Evolutionary conservation across 2,797 vertebrate species (phyloP).

Genomic region (Danio choprae): DNA sequence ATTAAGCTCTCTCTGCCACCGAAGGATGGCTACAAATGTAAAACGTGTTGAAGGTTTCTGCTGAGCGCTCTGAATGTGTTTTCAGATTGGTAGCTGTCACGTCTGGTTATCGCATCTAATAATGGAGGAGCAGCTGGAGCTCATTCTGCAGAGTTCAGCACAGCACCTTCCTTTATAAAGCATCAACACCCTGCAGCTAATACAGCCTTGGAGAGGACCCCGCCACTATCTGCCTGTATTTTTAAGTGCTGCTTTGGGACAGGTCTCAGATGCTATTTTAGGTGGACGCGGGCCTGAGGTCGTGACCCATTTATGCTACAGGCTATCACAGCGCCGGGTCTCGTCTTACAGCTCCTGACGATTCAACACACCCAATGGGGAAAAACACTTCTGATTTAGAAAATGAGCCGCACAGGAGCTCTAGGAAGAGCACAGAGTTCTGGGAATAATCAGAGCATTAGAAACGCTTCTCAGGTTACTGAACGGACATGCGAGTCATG

Average conservation of each 20-base stretch:
- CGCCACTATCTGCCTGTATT: conserved; percentile 41
- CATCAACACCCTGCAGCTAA: conserved; percentile 49
- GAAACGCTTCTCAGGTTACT: conserved; percentile 28
- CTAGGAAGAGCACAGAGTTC: conserved; percentile 24
- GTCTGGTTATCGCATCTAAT: conserved; percentile 74
- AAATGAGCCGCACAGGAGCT: conserved; percentile 14
- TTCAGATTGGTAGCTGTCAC: conserved; percentile 77
- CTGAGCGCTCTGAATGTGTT: conserved; percentile 75
- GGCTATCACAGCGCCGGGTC: conserved; percentile 24
- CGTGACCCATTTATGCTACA: conserved; percentile 43
- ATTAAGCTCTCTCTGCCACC: too few species aligned
- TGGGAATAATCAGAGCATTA: conserved; percentile 18
- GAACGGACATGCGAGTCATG: not conserved
- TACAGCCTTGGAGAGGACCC: conserved; percentile 17
- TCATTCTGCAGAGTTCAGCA: conserved; percentile 68
- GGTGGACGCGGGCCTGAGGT: conserved; percentile 41
- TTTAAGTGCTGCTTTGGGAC: conserved; percentile 3
- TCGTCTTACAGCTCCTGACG: conserved; percentile 27
- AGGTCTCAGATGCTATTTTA: conserved; percentile 25
- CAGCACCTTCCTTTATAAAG: conserved; percentile 73
- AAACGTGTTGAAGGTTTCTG: conserved; percentile 27
- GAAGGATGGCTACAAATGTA: not conserved
- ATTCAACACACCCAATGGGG: conserved; percentile 30
- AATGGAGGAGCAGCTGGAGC: conserved; percentile 72
- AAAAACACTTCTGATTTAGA: conserved; percentile 34